These are phyloP conservation scores for Lypha dubia DNA, from an alignment of 2,888 invertebrate genomes.

Conservation along the genomic window DNA sequence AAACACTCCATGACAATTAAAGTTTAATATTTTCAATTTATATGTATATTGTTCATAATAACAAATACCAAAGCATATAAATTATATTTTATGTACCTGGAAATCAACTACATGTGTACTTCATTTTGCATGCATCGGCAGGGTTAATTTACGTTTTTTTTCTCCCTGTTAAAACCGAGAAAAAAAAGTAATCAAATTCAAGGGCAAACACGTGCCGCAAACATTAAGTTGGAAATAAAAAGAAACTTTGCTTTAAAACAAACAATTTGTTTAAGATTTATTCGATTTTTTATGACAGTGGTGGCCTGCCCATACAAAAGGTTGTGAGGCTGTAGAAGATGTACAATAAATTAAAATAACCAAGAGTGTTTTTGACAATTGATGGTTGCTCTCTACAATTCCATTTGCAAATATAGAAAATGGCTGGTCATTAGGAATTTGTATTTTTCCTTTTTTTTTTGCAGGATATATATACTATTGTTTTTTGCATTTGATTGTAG, in stretches of 20 bases:
- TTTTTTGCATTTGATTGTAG: too few species aligned
- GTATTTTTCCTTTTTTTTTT: too few species aligned
- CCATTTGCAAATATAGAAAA: neutral
- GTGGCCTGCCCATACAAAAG: neutral
- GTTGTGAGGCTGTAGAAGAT: neutral
- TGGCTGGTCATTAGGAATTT: too few species aligned
- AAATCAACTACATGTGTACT: neutral
- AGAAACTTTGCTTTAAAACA: constrained; percentile 31
- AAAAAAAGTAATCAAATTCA: constrained; percentile 66
- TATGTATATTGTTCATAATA: constrained; percentile 16
- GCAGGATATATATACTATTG: too few species aligned
- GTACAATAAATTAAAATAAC: neutral
- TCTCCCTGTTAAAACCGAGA: neutral
- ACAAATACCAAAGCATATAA: neutral
- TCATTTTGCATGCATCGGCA: neutral
- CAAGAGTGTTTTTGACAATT: neutral
- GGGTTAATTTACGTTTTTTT: constrained; percentile 54
- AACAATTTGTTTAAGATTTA: constrained; percentile 38
- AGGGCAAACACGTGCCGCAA: constrained; percentile 61
- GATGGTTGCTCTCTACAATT: neutral
- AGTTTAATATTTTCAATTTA: constrained; percentile 32
- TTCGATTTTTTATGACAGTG: neutral
- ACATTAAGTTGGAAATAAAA: constrained; percentile 28
- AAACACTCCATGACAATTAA: constrained; percentile 19
- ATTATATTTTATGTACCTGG: neutral